These are phyloP conservation scores for Tachystola acroxantha DNA, from an alignment of 2,888 invertebrate genomes.

Conservation along the genomic window DNA sequence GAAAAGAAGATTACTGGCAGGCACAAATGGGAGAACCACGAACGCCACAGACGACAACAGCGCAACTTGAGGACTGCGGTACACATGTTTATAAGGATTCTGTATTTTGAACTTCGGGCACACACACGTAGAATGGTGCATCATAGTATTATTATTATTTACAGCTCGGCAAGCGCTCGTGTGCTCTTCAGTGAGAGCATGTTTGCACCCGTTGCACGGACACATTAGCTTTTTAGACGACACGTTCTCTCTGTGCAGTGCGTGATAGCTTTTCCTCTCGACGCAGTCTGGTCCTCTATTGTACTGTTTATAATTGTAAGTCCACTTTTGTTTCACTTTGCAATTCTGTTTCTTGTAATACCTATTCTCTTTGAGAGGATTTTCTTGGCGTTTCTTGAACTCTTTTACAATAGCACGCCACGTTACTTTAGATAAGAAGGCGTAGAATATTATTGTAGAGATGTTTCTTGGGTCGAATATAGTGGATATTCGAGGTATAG, in stretches of 20 bases:
- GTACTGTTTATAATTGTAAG: slow-evolving; percentile 59
- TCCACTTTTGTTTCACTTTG: slow-evolving; percentile 66
- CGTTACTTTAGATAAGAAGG: slow-evolving; percentile 60
- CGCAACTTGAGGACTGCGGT: slow-evolving; percentile 63
- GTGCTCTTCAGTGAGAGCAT: slow-evolving; percentile 82
- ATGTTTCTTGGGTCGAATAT: slow-evolving; percentile 89
- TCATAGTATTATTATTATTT: slow-evolving; percentile 84
- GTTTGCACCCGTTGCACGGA: slow-evolving; percentile 83
- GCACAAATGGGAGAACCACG: slow-evolving; percentile 94
- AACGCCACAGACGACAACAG: slow-evolving; percentile 84
- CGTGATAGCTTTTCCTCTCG: slow-evolving; percentile 58
- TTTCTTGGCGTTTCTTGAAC: slow-evolving; percentile 53
- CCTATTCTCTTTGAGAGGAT: slow-evolving; percentile 44
- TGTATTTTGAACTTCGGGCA: slow-evolving; percentile 54
- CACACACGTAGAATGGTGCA: slow-evolving; percentile 70
- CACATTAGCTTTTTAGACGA: slow-evolving; percentile 61
- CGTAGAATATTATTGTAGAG: slow-evolving; percentile 86
- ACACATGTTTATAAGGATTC: slow-evolving; percentile 42
- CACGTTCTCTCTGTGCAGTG: slow-evolving; percentile 54
- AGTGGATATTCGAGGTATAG: slow-evolving; percentile 90
- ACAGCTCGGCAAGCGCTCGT: slow-evolving; percentile 83
- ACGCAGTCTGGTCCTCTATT: slow-evolving; percentile 58
- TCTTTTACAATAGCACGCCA: slow-evolving; percentile 57
- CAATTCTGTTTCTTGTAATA: slow-evolving; percentile 61
- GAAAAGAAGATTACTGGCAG: slow-evolving; percentile 97